phyloP scores from a whole-genome alignment of 2,113 vertebrate genomes.

The Thalassoma bifasciatum region DNA sequence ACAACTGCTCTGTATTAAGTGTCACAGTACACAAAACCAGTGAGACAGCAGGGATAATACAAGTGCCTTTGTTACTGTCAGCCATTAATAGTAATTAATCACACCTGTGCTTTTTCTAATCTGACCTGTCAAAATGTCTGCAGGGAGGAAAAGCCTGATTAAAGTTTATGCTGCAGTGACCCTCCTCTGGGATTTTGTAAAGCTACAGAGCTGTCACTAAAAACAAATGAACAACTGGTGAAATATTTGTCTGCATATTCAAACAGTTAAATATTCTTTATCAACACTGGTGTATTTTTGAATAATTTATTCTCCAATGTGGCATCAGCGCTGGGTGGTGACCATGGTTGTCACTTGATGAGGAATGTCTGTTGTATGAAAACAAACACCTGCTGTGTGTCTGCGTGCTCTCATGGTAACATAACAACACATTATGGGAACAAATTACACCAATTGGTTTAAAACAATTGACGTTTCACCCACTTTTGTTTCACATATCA shows the following conservation, averaged over 20 bases:
- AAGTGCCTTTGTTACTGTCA: not conserved
- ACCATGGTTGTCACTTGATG: constrained; percentile 51
- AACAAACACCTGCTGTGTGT: constrained; percentile 63
- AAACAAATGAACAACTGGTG: not conserved
- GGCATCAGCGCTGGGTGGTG: constrained; percentile 44
- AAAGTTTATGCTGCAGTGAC: not conserved
- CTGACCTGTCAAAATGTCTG: not conserved
- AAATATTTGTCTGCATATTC: constrained; percentile 40
- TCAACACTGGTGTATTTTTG: constrained; percentile 30
- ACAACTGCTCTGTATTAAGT: not conserved
- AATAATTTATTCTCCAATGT: constrained; percentile 57
- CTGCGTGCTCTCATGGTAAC: constrained; percentile 10
- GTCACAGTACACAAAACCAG: not conserved
- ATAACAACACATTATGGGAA: constrained; percentile 19
- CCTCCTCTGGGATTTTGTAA: not conserved
- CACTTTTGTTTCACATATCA: not conserved
- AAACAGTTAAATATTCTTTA: constrained; percentile 38
- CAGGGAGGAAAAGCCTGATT: not conserved
- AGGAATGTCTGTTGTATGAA: constrained; percentile 61
- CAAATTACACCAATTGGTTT: constrained; percentile 29
- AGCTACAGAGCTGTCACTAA: not conserved
- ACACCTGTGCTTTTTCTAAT: constrained; percentile 1
- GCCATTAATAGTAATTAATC: not conserved
- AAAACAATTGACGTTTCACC: constrained; percentile 20
- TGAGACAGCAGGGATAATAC: not conserved